Evolutionary conservation across 2,113 vertebrate genomes (phyloP).

Genomic region (Crotalus horridus): DNA sequence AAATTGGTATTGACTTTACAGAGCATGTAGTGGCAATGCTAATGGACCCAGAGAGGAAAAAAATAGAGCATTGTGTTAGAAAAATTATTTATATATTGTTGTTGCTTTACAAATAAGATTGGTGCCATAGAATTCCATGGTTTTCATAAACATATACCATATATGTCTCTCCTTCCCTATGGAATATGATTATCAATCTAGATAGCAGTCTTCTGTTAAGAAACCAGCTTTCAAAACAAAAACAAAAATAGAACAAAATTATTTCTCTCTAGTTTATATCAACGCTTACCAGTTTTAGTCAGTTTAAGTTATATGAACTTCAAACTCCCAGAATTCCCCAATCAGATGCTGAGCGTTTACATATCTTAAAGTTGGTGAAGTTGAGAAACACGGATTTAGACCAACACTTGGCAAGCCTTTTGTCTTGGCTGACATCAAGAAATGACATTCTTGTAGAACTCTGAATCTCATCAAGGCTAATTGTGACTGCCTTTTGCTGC

Average conservation of each 20-base stretch:
- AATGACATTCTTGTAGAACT: neutral
- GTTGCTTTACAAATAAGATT: conserved; percentile 34
- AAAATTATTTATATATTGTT: conserved; percentile 33
- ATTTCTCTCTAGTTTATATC: neutral
- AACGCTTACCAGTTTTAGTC: neutral
- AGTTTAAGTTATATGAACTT: neutral
- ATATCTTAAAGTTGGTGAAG: neutral
- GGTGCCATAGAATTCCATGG: neutral
- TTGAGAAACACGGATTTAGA: neutral
- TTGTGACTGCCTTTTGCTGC: too few species aligned
- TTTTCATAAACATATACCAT: conserved; percentile 3
- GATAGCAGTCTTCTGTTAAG: conserved; percentile 44
- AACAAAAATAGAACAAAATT: neutral
- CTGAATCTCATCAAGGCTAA: neutral
- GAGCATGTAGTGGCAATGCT: conserved; percentile 24
- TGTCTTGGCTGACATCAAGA: neutral
- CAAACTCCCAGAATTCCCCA: neutral
- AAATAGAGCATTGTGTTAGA: conserved; percentile 43
- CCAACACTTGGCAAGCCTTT: neutral
- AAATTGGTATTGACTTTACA: conserved; percentile 30
- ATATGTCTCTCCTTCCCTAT: neutral
- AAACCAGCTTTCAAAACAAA: neutral
- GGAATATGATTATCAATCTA: neutral
- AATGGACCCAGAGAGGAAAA: conserved; percentile 44
- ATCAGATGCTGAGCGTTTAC: neutral